Base-by-base conservation (phyloP, 2,113 vertebrate genomes). In the Cyphomyrus plagiostoma region DNA sequence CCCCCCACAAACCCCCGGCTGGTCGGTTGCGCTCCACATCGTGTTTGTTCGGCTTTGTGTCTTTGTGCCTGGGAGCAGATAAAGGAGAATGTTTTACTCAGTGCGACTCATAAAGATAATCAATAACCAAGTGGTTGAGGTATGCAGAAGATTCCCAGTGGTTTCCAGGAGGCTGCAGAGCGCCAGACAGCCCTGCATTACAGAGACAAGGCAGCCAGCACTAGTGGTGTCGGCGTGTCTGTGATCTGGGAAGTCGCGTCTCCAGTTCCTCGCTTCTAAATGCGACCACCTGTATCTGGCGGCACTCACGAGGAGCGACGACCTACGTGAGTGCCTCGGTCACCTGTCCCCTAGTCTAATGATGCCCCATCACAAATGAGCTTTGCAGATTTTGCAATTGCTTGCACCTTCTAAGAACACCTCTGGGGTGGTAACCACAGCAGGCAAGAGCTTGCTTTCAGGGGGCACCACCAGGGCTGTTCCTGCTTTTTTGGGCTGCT, bases 41-140 rank as follows among this genome's bases (percentile, higher is more conserved):
- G n/a, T 74, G 46, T 87, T 52, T 86, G 89, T 77, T 87, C 49
- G 86, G 89, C 88, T 92, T 88, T 92, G 89, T 89, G 89, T 90
- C 89, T 93, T 93, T 92, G 91, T 93, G 91, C 92, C 91, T 86
- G 88, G 87, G 89, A 92, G 91, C 56, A 90, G 92, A 91, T 92
- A 93, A 91, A 91, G 90, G 88, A 90, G 88, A 90, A 90, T 90
- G 91, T 92, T 92, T 91, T 92, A 91, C 91, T 91, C 93, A 90
- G 92, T 90, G 92, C 91, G 90, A 92, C 92, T 92, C 91, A 91
- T 89, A 91, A 90, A 93, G 90, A 91, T 92, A 92, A 94, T 94
- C 94, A 93, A 94, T 94, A 93, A 91, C 89, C 88, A 86, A 74
- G 42, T 89, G 91, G 89, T 91, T 90, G 89, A 90, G 91, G 91